Percentiles rank a stretch among this genome's conserved stretches.
These are phyloP conservation scores for Drosophila nigromelanica DNA, from an alignment of 1,140 invertebrate species.

Conservation along the genomic window DNA sequence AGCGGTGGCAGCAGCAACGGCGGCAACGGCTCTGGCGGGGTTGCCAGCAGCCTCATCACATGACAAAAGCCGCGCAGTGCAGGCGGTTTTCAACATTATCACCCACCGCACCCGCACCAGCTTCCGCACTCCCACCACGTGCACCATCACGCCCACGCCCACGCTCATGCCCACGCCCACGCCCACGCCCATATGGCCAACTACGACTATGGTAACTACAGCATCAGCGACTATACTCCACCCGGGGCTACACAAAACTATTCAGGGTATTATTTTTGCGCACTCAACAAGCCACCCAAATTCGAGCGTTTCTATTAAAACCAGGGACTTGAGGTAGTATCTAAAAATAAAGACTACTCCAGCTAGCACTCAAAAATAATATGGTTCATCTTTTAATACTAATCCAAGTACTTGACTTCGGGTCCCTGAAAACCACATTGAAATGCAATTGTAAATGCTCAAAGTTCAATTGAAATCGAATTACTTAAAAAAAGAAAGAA, in stretches of 20 bases:
- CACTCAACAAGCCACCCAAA: conserved; percentile 83
- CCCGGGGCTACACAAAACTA: conserved; percentile 83
- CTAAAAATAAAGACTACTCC: background rate
- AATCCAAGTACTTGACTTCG: background rate
- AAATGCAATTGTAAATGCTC: conserved; percentile 71
- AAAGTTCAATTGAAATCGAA: conserved; percentile 56
- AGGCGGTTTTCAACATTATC: conserved; percentile 82
- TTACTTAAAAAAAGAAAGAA: conserved; percentile 26
- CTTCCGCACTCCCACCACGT: conserved; percentile 26
- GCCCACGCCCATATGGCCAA: conserved; percentile 69
- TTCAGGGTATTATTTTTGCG: conserved; percentile 84
- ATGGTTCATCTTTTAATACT: background rate
- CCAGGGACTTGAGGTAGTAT: conserved; percentile 6
- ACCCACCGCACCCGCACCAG: conserved; percentile 61
- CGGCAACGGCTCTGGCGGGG: conserved; percentile 13
- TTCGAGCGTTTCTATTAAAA: conserved; percentile 80
- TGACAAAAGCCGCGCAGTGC: conserved; percentile 85
- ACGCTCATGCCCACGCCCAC: conserved; percentile 48
- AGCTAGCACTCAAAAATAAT: conserved; percentile 3
- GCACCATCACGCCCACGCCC: conserved; percentile 31
- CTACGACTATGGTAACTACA: conserved; percentile 77
- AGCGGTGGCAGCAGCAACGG: conserved; percentile 87
- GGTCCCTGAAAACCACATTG: conserved; percentile 19
- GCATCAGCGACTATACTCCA: conserved; percentile 83
- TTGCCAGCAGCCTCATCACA: conserved; percentile 85